Evolutionary conservation across 2,888 invertebrate species (phyloP).

Genomic region (Phrixothrix hirtus): DNA sequence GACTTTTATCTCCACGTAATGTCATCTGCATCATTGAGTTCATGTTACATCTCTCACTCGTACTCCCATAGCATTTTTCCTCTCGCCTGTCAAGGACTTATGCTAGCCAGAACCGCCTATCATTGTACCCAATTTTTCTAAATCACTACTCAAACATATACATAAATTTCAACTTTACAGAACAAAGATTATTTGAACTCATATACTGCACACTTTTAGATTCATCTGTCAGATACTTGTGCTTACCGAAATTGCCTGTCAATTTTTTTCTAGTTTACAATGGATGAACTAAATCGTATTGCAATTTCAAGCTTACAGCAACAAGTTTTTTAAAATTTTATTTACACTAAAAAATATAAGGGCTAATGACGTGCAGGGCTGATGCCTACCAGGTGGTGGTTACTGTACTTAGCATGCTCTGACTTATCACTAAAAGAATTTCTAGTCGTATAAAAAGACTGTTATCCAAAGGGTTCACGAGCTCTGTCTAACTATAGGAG

Average conservation of each 20-base stretch:
- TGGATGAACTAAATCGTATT: constrained; percentile 8
- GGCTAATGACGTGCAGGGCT: constrained; percentile 15
- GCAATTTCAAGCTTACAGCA: constrained; percentile 13
- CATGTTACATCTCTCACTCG: too few relatives aligned
- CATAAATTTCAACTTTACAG: constrained; percentile 7
- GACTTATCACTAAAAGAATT: constrained; percentile 12
- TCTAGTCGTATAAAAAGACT: too few relatives aligned
- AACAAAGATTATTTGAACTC: constrained; percentile 4
- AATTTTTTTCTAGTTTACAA: constrained; percentile 12
- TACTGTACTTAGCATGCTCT: constrained; percentile 12
- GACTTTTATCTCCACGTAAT: too few relatives aligned
- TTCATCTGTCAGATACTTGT: constrained; percentile 10
- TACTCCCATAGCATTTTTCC: too few relatives aligned
- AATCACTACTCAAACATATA: too few relatives aligned
- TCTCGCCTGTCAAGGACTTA: too few relatives aligned
- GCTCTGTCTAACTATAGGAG: too few relatives aligned
- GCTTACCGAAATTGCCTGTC: constrained; percentile 7
- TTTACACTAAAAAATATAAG: constrained; percentile 11
- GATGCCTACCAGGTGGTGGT: constrained; percentile 16
- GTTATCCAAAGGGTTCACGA: too few relatives aligned
- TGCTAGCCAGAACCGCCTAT: too few relatives aligned
- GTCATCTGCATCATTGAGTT: too few relatives aligned
- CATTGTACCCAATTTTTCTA: too few relatives aligned
- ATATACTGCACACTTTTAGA: constrained; percentile 3
- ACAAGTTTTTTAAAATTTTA: constrained; percentile 5